Conservation (phyloP, 2,797 vertebrate genomes). For the Melanotaenia pygmaea region DNA sequence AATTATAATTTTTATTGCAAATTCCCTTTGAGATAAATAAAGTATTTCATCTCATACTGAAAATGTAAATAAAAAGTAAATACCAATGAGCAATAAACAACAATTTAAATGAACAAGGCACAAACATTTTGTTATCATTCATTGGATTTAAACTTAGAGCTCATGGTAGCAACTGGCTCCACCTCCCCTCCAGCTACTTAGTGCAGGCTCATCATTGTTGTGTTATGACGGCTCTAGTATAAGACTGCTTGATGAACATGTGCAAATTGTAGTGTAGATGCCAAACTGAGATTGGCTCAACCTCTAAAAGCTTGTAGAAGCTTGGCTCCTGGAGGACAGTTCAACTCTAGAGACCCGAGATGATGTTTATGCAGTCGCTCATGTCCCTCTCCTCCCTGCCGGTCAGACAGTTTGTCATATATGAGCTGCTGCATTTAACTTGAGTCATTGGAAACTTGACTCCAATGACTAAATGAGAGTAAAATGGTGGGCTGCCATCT, state of each 20-base stretch:
- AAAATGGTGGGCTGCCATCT: background rate
- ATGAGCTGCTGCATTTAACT: background rate
- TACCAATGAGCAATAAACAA: background rate
- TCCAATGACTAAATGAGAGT: background rate
- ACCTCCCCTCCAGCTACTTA: background rate
- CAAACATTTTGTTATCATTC: background rate
- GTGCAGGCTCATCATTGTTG: background rate
- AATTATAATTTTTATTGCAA: background rate
- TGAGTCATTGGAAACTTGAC: background rate
- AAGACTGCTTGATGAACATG: background rate
- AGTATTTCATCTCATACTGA: background rate
- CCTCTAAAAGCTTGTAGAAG: background rate
- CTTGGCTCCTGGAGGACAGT: background rate
- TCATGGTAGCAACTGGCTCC: background rate
- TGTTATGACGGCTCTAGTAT: background rate
- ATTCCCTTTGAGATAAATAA: no score
- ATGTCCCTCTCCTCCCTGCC: background rate
- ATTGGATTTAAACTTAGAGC: background rate
- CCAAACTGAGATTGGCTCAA: background rate
- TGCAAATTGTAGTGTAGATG: background rate
- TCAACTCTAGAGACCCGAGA: no score
- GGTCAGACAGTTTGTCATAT: background rate
- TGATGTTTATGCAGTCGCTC: no score
- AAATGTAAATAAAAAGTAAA: background rate
- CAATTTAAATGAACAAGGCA: background rate